phyloP scores from a whole-genome alignment of 1,140 invertebrate species.

The Sarcophaga peregrina region DNA sequence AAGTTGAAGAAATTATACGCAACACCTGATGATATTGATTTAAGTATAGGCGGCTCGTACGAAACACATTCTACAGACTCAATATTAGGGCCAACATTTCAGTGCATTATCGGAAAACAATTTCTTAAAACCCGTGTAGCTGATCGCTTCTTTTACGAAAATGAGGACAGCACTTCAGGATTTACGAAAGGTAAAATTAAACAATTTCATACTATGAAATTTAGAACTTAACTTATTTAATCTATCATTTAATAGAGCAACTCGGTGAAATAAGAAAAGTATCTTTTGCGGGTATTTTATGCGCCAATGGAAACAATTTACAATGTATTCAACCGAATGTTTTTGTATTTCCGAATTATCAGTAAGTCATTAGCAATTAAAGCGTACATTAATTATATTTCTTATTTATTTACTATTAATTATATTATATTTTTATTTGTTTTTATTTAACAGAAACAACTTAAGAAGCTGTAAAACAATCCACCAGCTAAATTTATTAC shows the following conservation, averaged over 20 bases:
- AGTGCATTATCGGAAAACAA: conserved; percentile 88
- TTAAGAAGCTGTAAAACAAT: conserved; percentile 72
- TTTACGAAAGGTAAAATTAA: conserved; percentile 77
- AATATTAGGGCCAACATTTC: conserved; percentile 88
- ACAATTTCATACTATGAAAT: not conserved
- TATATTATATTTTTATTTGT: not conserved
- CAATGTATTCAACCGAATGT: conserved; percentile 77
- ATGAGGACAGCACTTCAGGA: conserved; percentile 71
- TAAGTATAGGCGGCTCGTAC: conserved; percentile 85
- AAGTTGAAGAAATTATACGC: conserved; percentile 55
- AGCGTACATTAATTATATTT: no score
- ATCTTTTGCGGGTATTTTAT: conserved; percentile 83
- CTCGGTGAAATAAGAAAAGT: conserved; percentile 85
- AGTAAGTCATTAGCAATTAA: conserved; percentile 52
- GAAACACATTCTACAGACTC: conserved; percentile 81
- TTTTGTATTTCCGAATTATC: conserved; percentile 68
- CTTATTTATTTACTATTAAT: no score
- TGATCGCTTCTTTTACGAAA: conserved; percentile 87
- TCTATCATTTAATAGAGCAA: conserved; percentile 74
- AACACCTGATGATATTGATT: conserved; percentile 84
- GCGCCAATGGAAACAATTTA: conserved; percentile 84
- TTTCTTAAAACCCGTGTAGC: conserved; percentile 84
- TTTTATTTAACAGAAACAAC: conserved; percentile 65
- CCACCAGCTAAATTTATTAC: conserved; percentile 73
- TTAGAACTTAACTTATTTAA: no score